phyloP scores from a whole-genome alignment of 2,797 vertebrate species.

The Mycteria americana region DNA sequence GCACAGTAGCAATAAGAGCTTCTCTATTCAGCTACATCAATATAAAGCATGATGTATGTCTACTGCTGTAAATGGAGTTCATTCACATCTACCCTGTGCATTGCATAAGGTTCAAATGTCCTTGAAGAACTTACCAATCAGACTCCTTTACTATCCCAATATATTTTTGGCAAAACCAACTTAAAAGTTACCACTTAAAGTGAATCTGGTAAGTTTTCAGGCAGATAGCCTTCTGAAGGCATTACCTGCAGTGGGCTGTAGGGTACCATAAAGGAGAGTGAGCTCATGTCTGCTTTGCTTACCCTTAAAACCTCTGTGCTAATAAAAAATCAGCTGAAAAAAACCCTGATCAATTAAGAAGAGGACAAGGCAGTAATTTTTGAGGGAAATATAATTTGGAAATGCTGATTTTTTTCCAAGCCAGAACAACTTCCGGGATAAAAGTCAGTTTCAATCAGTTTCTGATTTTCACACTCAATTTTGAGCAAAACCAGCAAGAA shows the following conservation, averaged over 20 bases:
- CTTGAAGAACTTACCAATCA: not conserved
- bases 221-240: not conserved
- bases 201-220: not conserved
- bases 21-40: not conserved
- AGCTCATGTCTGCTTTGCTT: not conserved
- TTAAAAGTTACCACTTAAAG: not conserved
- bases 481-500: not conserved
- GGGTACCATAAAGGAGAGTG: not conserved
- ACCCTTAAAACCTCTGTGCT: not conserved
- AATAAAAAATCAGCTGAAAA: not conserved
- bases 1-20: not conserved
- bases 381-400: not conserved
- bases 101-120: not conserved
- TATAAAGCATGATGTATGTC: not conserved
- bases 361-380: not conserved
- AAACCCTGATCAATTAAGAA: not conserved
- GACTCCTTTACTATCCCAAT: not conserved
- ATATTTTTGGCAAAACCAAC: not conserved
- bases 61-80: not conserved
- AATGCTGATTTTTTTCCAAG: not conserved
- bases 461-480: not conserved
- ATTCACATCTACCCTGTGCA: not conserved
- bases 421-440: not conserved
- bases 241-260: not conserved
- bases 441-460: not conserved